A percentile compares a stretch with the other conserved stretches of the same genome.
Evolutionary conservation across 2,888 invertebrate genomes (phyloP).

Genomic region (Lysandra bellargus): DNA sequence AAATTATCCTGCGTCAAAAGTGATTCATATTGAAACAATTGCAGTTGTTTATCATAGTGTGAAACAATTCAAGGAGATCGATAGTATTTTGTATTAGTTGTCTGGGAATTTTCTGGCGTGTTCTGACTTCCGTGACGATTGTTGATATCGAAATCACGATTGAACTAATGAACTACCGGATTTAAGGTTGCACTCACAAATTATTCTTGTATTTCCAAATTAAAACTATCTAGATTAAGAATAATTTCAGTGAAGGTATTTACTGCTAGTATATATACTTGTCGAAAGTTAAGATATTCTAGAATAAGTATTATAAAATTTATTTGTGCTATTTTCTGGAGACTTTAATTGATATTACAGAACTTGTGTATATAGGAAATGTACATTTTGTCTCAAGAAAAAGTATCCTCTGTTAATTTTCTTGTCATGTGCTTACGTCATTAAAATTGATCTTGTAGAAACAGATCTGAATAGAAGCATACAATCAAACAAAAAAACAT

Average conservation of each 20-base stretch:
- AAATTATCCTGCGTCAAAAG: background rate
- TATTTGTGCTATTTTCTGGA: too few relatives aligned
- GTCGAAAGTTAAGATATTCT: too few relatives aligned
- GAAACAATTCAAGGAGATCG: slow-evolving; percentile 18
- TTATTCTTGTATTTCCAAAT: background rate
- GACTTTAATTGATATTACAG: background rate
- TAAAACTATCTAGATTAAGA: too few relatives aligned
- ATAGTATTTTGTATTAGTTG: background rate
- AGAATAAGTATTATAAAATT: too few relatives aligned
- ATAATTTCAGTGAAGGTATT: too few relatives aligned
- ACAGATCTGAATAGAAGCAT: too few relatives aligned
- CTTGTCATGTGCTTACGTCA: too few relatives aligned
- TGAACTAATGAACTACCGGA: slow-evolving; percentile 43
- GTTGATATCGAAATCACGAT: slow-evolving; percentile 51
- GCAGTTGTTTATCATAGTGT: background rate
- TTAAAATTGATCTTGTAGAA: too few relatives aligned
- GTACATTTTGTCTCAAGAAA: background rate
- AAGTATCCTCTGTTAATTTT: too few relatives aligned
- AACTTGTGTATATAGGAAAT: background rate
- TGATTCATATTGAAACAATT: background rate
- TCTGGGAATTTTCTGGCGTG: slow-evolving; percentile 23
- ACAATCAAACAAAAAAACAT: too few relatives aligned
- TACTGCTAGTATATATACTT: too few relatives aligned
- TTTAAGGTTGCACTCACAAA: slow-evolving; percentile 14
- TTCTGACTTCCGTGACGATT: slow-evolving; percentile 60